phyloP scores from a whole-genome alignment of 2,888 invertebrate genomes.

The Opisthograptis luteolata region DNA sequence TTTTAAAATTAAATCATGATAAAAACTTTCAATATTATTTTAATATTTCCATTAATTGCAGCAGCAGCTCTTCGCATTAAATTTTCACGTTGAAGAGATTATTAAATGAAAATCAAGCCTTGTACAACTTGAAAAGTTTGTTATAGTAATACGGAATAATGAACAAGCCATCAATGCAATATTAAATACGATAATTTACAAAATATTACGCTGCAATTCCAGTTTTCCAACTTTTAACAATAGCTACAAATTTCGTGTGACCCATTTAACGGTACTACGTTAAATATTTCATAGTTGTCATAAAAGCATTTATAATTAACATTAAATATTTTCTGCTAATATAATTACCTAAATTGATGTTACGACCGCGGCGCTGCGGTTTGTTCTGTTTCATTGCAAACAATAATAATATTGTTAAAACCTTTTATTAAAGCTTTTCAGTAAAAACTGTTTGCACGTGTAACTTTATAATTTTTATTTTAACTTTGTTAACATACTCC shows the following conservation, averaged over 20 bases:
- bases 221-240: constrained; percentile 16
- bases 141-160: neutral
- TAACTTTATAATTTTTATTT: too few relatives aligned
- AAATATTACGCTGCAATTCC: constrained; percentile 8
- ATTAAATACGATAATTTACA: neutral
- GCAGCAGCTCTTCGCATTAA: too few relatives aligned
- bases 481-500: too few relatives aligned
- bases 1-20: too few relatives aligned
- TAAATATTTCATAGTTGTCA: constrained; percentile 7
- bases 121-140: too few relatives aligned
- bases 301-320: constrained; percentile 13
- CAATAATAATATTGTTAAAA: too few relatives aligned
- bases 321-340: constrained; percentile 15
- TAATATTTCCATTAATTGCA: too few relatives aligned
- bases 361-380: constrained; percentile 8
- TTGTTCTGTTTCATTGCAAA: constrained; percentile 3
- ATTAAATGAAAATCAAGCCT: too few relatives aligned
- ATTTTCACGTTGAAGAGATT: too few relatives aligned
- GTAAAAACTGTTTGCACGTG: too few relatives aligned
- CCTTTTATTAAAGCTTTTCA: too few relatives aligned
- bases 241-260: constrained; percentile 14
- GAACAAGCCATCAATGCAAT: neutral
- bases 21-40: too few relatives aligned
- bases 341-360: constrained; percentile 21
- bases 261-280: constrained; percentile 12